Evolutionary conservation across 2,888 invertebrate genomes (phyloP), one percentile per base, ranked within the genome.

Genomic region (Zaprionus lineosus): DNA sequence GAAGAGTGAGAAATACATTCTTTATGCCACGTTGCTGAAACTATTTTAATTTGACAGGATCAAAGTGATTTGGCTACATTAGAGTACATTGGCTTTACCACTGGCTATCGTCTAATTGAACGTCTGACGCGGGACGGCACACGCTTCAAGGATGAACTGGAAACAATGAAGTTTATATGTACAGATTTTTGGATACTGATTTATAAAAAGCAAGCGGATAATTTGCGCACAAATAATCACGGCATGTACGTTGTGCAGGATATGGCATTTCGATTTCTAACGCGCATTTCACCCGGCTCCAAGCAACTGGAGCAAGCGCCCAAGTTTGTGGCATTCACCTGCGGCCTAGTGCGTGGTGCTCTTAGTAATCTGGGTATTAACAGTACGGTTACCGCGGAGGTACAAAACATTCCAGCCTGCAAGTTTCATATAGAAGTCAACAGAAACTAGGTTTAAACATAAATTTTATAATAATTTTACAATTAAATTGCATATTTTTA

Each of bases 121-220:
- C 92, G 96, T 68, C 91, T 98, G 44, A 98, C 98, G 0, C 94
- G 96, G 86, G 98, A 99, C 88, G 95, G 95, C 92, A 94, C 96
- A 0, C 92, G 98, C 39, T 98, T 99, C 87, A 97, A 98, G 90
- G 98, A 98, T 91, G 99, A 99, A 90, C 90, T 99, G 48, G 99
- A 99, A 85, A 97, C 96, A 19, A 96, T 99, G 92, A 99, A 99
- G 90, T 99, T 98, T 84, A 96, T 99, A 48, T 99, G 99, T 88
- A 99, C 99, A 51, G 99, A 99, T 88, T 98, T 99, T 88, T 99
- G 99, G 99, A 95, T 95, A n/a, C 94, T 96, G 28, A 93, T 99
- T 24, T 99, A 98, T 89, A 98, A 98, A 86, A 99, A 99, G 89
- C 99, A 98, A 91, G 97, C 99, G 51, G 99, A 99, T 88, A 99